Evolutionary conservation across 1,140 invertebrate genomes (phyloP), one percentile per base, ranked within the genome.

Genomic region (Drosophila athabasca): DNA sequence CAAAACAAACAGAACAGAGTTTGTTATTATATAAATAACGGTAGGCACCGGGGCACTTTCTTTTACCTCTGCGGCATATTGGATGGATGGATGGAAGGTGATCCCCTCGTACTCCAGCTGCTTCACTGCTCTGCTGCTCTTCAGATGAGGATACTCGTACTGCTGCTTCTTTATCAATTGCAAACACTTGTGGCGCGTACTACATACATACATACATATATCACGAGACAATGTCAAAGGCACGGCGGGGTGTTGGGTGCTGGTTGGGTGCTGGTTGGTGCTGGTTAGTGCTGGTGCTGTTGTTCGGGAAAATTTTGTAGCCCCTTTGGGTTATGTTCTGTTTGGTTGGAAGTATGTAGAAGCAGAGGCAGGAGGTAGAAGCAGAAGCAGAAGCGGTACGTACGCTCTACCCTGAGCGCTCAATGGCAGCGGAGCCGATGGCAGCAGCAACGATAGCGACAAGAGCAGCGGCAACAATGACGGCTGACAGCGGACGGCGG

Each of bases 51-150:
- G n/a, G 29, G 39, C 49, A 43, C 53, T 81, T 80, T 62, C 50
- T 35, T 71, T 81, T 83, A 87, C 82, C 82, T 87, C 60, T 87
- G 82, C 83, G 83, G 83, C 82, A 87, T 87, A 13, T 57, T 74
- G 62, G 44, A 46, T 41, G 22, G 24, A 26, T 35, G 31, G 9
- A 2, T 35, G 31, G 31, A 3, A 49, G 59, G 19, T 26, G 26
- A 26, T 51, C 51, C 41, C 22, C 46, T 45, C 15, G 13, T 58
- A 57, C 39, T 61, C 41, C 17, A 5, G 24, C 24, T 26, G 24
- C 24, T 26, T 26, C 1, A 19, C 17, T 19, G 17, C 17, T 19
- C 1, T 26, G 24, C 24, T 26, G 24, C 24, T 26, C 24, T 26
- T 4, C 24, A 5, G 24, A 26, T 26, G 24, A 26, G 5, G 24